Evolutionary conservation across 37 sponge, comb jelly and placozoan genomes (phyloP).

Genomic region (Ianthella basta): DNA sequence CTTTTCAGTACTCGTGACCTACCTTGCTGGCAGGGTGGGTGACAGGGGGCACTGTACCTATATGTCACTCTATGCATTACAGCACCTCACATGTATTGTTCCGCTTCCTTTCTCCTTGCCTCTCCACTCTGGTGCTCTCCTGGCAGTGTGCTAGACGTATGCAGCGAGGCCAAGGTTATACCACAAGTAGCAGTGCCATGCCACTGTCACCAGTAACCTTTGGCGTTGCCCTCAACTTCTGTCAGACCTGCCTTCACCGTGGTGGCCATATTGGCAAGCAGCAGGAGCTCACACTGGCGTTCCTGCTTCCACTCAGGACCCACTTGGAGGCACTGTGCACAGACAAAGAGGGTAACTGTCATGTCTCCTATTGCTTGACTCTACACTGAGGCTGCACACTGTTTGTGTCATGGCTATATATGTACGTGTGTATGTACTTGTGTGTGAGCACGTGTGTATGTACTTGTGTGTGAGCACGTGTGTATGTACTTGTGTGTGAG

Average conservation of each 20-base stretch:
- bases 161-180: slow-evolving; percentile 7
- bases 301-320: slow-evolving; percentile 19
- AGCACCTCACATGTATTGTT: too few species aligned
- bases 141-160: background rate
- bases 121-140: background rate
- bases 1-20: slow-evolving; percentile 48
- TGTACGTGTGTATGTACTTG: too few species aligned
- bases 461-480: too few species aligned
- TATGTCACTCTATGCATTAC: too few species aligned
- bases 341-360: background rate
- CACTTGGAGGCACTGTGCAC: slow-evolving; percentile 10
- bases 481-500: too few species aligned
- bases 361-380: too few species aligned
- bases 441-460: too few species aligned
- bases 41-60: background rate
- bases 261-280: slow-evolving; percentile 49
- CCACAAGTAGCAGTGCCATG: slow-evolving; percentile 49
- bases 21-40: slow-evolving; percentile 60
- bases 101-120: background rate
- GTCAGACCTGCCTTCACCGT: slow-evolving; percentile 43
- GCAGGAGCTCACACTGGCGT: background rate
- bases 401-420: too few species aligned
- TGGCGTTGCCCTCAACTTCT: slow-evolving; percentile 38
- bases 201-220: slow-evolving; percentile 57
- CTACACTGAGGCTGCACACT: too few species aligned